A percentile compares a stretch with the other conserved stretches of the same genome.
Conservation (phyloP, 53 echinoderm and acorn worm genomes). For the Glandiceps talaboti region DNA sequence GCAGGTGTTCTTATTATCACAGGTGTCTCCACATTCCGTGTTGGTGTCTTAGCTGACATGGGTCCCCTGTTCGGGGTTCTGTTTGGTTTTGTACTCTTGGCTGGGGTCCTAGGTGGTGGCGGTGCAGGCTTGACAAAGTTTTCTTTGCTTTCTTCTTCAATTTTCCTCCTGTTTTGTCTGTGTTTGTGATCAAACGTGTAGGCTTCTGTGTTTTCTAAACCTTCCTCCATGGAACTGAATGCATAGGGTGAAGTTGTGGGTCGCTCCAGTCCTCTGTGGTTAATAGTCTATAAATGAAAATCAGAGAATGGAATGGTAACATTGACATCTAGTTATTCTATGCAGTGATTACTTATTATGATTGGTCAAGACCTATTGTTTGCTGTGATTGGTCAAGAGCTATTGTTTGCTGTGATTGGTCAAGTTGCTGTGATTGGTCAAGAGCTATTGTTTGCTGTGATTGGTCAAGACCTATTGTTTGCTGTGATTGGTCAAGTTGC, state of each 20-base stretch:
- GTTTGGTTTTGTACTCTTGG: slow-evolving; percentile 12
- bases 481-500: too few relatives aligned
- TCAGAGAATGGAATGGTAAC: too few relatives aligned
- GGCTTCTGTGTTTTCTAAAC: slow-evolving; percentile 80
- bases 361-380: too few relatives aligned
- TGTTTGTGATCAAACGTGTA: slow-evolving; percentile 5
- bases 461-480: too few relatives aligned
- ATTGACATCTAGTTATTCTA: too few relatives aligned
- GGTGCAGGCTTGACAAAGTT: slow-evolving; percentile 63
- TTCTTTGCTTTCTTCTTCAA: slow-evolving; percentile 63
- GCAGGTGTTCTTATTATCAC: neutral
- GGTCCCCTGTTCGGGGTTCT: neutral
- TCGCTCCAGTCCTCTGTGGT: slow-evolving; percentile 21
- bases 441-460: too few relatives aligned
- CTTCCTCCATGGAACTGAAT: slow-evolving; percentile 99
- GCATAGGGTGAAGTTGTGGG: slow-evolving; percentile 78
- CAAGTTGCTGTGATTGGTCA: too few relatives aligned
- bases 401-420: too few relatives aligned
- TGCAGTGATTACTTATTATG: too few relatives aligned
- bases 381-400: too few relatives aligned
- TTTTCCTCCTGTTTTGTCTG: slow-evolving; percentile 48
- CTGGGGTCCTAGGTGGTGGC: slow-evolving; percentile 57
- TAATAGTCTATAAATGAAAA: neutral
- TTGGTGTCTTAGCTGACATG: neutral
- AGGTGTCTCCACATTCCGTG: neutral